phyloP scores from a whole-genome alignment of 2,888 invertebrate genomes.

The Cantharis rufa region DNA sequence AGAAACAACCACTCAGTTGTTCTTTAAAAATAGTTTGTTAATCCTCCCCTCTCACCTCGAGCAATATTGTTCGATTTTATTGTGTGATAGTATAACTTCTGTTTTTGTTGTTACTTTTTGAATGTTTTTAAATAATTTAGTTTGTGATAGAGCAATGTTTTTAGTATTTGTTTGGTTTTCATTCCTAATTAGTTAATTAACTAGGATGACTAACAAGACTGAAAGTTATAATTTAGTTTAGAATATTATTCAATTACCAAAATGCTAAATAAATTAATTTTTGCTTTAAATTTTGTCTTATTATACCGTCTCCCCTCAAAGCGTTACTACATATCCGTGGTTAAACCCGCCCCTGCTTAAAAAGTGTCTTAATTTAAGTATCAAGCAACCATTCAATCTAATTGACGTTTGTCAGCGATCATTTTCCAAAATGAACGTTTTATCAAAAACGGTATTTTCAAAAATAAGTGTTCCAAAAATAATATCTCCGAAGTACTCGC shows the following conservation, averaged over 20 bases:
- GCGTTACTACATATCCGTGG: too few species aligned
- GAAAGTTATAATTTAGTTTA: not conserved
- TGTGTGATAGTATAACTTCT: not conserved
- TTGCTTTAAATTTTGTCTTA: conserved; percentile 9
- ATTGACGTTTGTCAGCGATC: not conserved
- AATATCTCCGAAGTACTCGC: conserved; percentile 47
- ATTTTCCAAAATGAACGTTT: not conserved
- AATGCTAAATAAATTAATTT: conserved; percentile 15
- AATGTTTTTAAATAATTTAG: not conserved
- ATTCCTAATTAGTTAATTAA: conserved; percentile 5
- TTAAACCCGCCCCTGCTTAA: too few species aligned
- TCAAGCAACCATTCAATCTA: not conserved
- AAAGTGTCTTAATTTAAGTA: not conserved
- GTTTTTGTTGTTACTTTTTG: not conserved
- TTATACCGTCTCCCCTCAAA: too few species aligned
- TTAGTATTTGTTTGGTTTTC: not conserved
- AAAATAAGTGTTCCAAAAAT: not conserved
- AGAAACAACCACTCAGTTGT: not conserved
- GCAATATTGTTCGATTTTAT: not conserved
- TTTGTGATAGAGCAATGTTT: not conserved
- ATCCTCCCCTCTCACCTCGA: not conserved
- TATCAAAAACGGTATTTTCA: not conserved
- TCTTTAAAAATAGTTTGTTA: not conserved
- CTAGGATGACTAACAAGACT: conserved; percentile 13
- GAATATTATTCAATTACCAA: not conserved